A percentile compares a stretch with the other conserved stretches of the same genome.
Conservation (phyloP, 2,113 vertebrate genomes). For the Benthochromis sp. region DNA sequence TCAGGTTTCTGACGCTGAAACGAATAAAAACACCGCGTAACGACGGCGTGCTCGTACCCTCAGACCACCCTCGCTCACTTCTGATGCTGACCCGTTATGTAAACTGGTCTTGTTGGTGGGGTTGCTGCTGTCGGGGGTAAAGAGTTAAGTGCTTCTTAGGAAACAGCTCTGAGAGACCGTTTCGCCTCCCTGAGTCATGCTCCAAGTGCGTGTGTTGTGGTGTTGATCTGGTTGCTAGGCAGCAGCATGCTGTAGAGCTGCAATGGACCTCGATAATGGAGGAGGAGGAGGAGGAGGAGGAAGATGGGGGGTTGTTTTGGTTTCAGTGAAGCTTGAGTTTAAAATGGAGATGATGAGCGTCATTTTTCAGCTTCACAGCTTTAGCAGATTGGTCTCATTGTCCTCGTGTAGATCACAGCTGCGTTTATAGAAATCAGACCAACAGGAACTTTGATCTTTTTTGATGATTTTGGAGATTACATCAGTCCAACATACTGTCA, state of each 20-base stretch:
- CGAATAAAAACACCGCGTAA: accelerated
- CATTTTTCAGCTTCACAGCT: background rate
- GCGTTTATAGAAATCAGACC: background rate
- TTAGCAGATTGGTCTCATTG: background rate
- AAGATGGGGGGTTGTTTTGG: background rate
- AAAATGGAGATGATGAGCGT: background rate
- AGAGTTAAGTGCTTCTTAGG: background rate
- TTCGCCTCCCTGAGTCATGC: background rate
- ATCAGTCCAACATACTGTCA: background rate
- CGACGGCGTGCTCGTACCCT: background rate
- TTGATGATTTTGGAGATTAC: background rate
- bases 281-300: background rate
- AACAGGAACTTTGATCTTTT: background rate
- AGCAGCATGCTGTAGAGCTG: constrained; percentile 30
- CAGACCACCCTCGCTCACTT: accelerated
- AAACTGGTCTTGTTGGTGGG: background rate
- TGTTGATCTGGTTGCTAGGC: constrained; percentile 68
- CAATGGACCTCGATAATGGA: constrained; percentile 49
- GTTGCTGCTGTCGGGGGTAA: background rate
- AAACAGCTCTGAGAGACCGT: background rate
- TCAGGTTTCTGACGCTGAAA: background rate
- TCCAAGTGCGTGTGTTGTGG: background rate
- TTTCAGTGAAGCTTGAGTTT: background rate
- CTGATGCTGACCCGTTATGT: background rate
- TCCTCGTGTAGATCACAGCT: background rate